Percentiles rank a stretch among this genome's conserved stretches.
Evolutionary conservation across 2,113 vertebrate genomes (phyloP).

Genomic region (Amblyornis subalaris): DNA sequence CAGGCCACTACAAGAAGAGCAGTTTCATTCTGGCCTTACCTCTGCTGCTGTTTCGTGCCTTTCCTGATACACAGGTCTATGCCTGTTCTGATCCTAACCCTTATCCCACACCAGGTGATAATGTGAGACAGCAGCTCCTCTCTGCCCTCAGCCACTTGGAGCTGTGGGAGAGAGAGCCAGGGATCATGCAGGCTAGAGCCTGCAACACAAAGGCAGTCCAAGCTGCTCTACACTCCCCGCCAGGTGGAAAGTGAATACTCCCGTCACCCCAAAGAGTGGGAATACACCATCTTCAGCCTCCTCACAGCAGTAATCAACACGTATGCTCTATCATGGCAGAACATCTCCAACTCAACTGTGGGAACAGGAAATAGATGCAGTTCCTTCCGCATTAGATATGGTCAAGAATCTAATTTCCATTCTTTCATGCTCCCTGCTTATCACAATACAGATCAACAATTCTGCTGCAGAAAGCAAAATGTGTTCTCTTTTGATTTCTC

Average conservation of each 20-base stretch:
- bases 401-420: neutral
- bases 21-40: neutral
- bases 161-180: neutral
- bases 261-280: neutral
- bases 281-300: neutral
- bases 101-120: neutral
- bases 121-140: neutral
- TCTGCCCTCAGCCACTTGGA: neutral
- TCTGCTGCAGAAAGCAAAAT: neutral
- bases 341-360: neutral
- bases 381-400: neutral
- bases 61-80: neutral
- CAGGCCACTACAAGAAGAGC: neutral
- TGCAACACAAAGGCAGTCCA: neutral
- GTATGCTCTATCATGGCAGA: neutral
- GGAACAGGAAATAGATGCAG: constrained; percentile 40
- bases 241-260: neutral
- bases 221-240: neutral
- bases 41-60: neutral
- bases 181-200: neutral
- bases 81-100: accelerated
- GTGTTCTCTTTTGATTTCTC: neutral
- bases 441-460: neutral
- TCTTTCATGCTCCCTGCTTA: neutral
- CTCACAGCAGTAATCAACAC: neutral